These are phyloP conservation scores for Rhopalosiphum padi DNA, from an alignment of 1,140 invertebrate species.

Conservation along the genomic window DNA sequence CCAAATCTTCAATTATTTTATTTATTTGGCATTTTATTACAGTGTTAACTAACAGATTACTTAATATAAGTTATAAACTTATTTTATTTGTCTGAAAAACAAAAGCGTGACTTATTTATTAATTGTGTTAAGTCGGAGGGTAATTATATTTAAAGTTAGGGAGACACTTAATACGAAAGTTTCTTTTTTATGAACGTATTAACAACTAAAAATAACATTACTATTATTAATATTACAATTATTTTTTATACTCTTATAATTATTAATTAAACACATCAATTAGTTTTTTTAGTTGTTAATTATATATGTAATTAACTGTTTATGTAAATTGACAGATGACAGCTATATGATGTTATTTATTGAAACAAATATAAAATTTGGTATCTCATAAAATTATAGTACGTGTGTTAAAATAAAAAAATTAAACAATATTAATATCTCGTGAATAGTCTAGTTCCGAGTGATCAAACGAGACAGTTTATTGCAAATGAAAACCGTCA, in stretches of 20 bases:
- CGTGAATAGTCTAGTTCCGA: neutral
- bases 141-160: neutral
- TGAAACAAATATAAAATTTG: neutral
- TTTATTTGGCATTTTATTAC: neutral
- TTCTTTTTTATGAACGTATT: neutral
- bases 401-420: neutral
- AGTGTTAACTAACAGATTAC: neutral
- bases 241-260: neutral
- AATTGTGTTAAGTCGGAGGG: neutral
- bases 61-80: neutral
- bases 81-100: constrained; percentile 18
- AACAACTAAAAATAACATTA: neutral
- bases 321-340: neutral
- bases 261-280: neutral
- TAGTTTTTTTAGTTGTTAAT: neutral
- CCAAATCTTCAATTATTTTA: neutral
- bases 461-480: constrained; percentile 7
- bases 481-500: neutral
- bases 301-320: neutral
- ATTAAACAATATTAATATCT: neutral
- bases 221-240: neutral
- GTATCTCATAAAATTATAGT: neutral
- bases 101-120: constrained; percentile 20
- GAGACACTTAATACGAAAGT: neutral
- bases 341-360: neutral